Percentiles rank a stretch among this genome's conserved stretches.
phyloP scores from a whole-genome alignment of 1,140 invertebrate species.

The Parapsyche elsis region DNA sequence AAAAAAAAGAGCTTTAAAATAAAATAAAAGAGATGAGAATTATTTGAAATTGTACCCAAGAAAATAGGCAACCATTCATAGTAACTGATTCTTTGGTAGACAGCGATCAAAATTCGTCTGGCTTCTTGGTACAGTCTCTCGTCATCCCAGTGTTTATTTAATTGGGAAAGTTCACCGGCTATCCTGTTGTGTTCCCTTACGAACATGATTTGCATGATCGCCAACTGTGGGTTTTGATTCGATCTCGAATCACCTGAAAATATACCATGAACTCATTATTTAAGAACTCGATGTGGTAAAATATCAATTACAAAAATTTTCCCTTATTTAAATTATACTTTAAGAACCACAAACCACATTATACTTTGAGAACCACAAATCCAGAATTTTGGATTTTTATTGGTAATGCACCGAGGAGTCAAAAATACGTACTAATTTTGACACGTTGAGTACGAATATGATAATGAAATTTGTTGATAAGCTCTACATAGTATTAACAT shows the following conservation, averaged over 20 bases:
- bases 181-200: conserved; percentile 77
- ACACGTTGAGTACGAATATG: no score
- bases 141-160: conserved; percentile 75
- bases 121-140: conserved; percentile 73
- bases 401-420: no score
- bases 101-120: conserved; percentile 69
- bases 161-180: conserved; percentile 65
- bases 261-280: no score
- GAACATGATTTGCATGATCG: conserved; percentile 71
- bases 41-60: conserved; percentile 60
- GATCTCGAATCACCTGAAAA: conserved; percentile 71
- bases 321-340: no score
- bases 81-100: conserved; percentile 71
- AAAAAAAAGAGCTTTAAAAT: neutral
- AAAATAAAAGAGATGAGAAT: neutral
- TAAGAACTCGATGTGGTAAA: no score
- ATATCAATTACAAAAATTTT: no score
- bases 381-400: no score
- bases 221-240: conserved; percentile 72
- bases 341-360: no score
- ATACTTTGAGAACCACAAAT: no score
- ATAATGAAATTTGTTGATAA: no score
- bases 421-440: no score
- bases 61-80: conserved; percentile 72
- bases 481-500: no score